A percentile compares a stretch with the other conserved stretches of the same genome.
These are phyloP conservation scores for Meta bourneti DNA, from an alignment of 2,888 invertebrate genomes.

Conservation along the genomic window DNA sequence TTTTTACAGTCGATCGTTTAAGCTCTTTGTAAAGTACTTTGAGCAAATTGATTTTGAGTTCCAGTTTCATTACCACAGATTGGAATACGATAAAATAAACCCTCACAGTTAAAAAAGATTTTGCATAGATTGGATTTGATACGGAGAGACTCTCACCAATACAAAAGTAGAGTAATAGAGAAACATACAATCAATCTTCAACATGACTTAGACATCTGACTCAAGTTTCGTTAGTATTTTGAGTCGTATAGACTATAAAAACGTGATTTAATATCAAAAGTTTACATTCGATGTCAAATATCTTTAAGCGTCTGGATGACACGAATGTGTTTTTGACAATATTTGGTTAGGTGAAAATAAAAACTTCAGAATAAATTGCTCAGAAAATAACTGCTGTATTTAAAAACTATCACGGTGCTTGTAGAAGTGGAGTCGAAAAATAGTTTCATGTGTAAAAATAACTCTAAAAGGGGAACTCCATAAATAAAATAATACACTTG, in stretches of 20 bases:
- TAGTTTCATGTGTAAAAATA: constrained; percentile 12
- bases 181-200: constrained; percentile 1
- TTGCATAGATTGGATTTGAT: not conserved
- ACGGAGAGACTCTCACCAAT: constrained; percentile 12
- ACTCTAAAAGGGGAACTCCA: constrained; percentile 20
- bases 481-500: not conserved
- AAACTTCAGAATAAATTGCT: not conserved
- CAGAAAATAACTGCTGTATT: not conserved
- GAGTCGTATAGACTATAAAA: not conserved
- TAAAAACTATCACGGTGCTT: not conserved
- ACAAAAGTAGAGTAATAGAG: not conserved
- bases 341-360: not conserved
- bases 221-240: constrained; percentile 1
- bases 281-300: not conserved
- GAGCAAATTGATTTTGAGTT: constrained; percentile 25
- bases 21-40: constrained; percentile 34
- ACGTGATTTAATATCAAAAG: not conserved
- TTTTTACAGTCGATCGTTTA: not conserved
- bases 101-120: not conserved
- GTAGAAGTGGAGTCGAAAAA: not conserved
- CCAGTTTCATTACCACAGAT: not conserved
- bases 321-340: not conserved
- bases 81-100: not conserved
- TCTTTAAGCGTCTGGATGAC: not conserved
- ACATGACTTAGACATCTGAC: constrained; percentile 61